These are phyloP conservation scores for Ahaetulla prasina DNA, from an alignment of 2,113 vertebrate genomes.

Conservation along the genomic window DNA sequence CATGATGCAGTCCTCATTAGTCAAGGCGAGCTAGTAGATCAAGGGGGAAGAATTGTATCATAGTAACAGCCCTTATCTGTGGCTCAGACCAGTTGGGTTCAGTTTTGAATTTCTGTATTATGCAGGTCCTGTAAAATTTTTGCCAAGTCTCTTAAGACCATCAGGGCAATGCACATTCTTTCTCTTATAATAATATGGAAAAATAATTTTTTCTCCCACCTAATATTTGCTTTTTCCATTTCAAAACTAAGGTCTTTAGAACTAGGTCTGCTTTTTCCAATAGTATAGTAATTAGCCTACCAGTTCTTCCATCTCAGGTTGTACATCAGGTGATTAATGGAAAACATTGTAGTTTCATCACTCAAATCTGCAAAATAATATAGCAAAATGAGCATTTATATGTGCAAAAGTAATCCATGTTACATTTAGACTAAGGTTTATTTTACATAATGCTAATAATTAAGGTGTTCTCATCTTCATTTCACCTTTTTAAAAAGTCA, in stretches of 20 bases:
- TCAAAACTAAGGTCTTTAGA: neutral
- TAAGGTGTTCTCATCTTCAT: neutral
- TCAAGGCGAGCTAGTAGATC: neutral
- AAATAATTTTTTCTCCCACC: conserved; percentile 1
- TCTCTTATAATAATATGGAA: conserved; percentile 6
- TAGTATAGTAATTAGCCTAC: neutral
- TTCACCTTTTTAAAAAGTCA: neutral
- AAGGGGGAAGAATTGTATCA: neutral
- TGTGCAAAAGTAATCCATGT: neutral
- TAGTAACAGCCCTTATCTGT: neutral
- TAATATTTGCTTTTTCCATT: neutral
- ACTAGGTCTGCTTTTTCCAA: neutral
- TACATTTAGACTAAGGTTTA: neutral
- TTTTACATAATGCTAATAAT: neutral
- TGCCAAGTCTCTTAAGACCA: conserved; percentile 6
- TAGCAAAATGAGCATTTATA: neutral
- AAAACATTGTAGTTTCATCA: neutral
- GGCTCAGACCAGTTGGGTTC: neutral
- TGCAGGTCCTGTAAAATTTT: neutral
- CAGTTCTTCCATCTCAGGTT: neutral
- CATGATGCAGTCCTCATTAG: conserved; percentile 9
- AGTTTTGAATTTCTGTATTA: conserved; percentile 3
- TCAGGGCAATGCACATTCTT: neutral
- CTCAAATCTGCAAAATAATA: neutral
- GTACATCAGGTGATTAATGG: neutral